Evolutionary conservation across 2,113 vertebrate species (phyloP).

Genomic region (Hyla sarda): DNA sequence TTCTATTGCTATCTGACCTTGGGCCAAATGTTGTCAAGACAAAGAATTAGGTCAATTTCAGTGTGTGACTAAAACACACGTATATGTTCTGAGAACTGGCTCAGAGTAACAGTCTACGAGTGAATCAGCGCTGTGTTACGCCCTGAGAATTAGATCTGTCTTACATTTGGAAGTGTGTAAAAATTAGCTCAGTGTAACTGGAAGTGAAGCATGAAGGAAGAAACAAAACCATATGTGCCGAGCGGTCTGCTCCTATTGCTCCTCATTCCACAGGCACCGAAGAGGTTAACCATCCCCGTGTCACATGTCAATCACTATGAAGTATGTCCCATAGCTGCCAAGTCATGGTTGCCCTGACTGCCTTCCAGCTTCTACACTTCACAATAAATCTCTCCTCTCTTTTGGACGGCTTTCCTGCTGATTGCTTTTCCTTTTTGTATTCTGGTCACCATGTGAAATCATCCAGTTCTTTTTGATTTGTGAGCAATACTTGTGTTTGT

Average conservation of each 20-base stretch:
- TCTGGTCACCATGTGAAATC: slow-evolving; percentile 28
- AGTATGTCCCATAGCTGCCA: slow-evolving; percentile 16
- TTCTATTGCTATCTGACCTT: neutral
- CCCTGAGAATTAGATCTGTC: slow-evolving; percentile 26
- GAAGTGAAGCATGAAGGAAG: slow-evolving; percentile 13
- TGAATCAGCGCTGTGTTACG: slow-evolving; percentile 10
- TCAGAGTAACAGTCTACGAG: neutral
- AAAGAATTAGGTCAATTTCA: slow-evolving; percentile 12
- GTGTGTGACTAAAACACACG: neutral
- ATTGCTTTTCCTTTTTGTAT: slow-evolving; percentile 36
- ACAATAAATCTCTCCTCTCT: slow-evolving; percentile 3
- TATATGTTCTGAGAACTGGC: slow-evolving; percentile 30
- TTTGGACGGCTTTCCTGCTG: slow-evolving; percentile 35
- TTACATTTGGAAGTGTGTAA: slow-evolving; percentile 18
- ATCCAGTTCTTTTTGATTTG: slow-evolving; percentile 44
- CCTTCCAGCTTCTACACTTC: slow-evolving; percentile 16
- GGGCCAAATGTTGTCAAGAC: slow-evolving; percentile 19
- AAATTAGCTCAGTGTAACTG: slow-evolving; percentile 12
- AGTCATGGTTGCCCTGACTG: slow-evolving; percentile 11
- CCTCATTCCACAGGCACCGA: neutral
- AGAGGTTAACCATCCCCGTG: neutral
- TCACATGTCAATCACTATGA: slow-evolving; percentile 40
- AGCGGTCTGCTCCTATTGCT: neutral
- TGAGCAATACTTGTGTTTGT: slow-evolving; percentile 21
- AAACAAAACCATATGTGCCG: slow-evolving; percentile 22